These are phyloP conservation scores for Cydia splendana DNA, from an alignment of 1,140 invertebrate species.

Conservation along the genomic window DNA sequence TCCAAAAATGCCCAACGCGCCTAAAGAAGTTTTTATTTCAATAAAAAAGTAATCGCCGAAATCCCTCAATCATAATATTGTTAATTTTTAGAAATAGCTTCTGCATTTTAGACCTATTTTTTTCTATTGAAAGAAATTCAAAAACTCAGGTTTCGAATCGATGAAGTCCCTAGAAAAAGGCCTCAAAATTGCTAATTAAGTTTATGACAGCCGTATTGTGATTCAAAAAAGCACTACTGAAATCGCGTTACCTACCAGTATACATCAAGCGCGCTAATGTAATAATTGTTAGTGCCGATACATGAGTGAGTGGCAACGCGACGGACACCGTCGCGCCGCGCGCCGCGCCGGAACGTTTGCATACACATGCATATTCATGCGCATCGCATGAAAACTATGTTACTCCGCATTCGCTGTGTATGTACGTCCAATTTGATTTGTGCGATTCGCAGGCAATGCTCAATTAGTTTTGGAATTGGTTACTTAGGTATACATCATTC, in stretches of 20 bases:
- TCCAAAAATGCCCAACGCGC: too few relatives aligned
- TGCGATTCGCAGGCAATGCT: neutral
- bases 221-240: too few relatives aligned
- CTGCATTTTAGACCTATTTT: too few relatives aligned
- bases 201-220: too few relatives aligned
- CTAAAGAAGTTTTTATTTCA: too few relatives aligned
- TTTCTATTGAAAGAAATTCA: too few relatives aligned
- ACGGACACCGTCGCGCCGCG: neutral
- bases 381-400: neutral
- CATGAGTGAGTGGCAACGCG: neutral
- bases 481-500: neutral
- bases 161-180: too few relatives aligned
- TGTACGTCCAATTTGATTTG: neutral
- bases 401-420: neutral
- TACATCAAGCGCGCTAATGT: neutral
- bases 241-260: neutral
- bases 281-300: neutral
- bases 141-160: too few relatives aligned
- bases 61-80: too few relatives aligned
- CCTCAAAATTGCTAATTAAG: too few relatives aligned
- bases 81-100: too few relatives aligned
- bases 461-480: conserved; percentile 2
- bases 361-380: neutral
- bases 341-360: neutral
- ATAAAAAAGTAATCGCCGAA: too few relatives aligned